A percentile compares a stretch with the other conserved stretches of the same genome.
Conservation (phyloP, 2,797 vertebrate species). For the Philypnodon macrostomus region DNA sequence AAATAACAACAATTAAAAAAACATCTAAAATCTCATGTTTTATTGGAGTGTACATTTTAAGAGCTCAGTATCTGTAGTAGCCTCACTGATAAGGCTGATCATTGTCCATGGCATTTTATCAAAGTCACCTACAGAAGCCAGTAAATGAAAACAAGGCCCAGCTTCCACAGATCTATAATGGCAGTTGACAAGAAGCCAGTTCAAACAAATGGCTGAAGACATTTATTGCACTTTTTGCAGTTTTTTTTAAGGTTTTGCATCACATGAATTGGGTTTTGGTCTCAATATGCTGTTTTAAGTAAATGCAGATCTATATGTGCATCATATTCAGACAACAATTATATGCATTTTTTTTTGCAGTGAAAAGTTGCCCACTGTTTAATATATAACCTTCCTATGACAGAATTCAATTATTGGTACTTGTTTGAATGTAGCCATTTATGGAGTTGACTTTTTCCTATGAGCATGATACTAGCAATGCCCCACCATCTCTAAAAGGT, state of each 20-base stretch:
- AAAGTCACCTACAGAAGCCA: slow-evolving; percentile 50
- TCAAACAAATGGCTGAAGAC: slow-evolving; percentile 31
- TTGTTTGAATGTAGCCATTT: slow-evolving; percentile 32
- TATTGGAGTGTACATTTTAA: slow-evolving; percentile 76
- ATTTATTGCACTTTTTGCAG: neutral
- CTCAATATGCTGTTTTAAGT: too few species aligned
- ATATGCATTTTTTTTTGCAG: too few species aligned
- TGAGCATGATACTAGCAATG: too few species aligned
- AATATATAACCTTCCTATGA: slow-evolving; percentile 16
- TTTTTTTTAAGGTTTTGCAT: too few species aligned
- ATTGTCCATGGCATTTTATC: slow-evolving; percentile 60
- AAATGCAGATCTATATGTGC: too few species aligned
- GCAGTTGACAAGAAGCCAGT: slow-evolving; percentile 25
- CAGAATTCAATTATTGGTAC: slow-evolving; percentile 18
- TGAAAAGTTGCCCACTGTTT: slow-evolving; percentile 13
- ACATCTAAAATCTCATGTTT: slow-evolving; percentile 73
- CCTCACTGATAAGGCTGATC: slow-evolving; percentile 54
- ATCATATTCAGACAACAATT: too few species aligned
- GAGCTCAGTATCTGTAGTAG: slow-evolving; percentile 63
- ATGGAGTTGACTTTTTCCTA: slow-evolving; percentile 12
- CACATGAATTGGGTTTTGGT: too few species aligned
- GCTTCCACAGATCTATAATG: slow-evolving; percentile 18
- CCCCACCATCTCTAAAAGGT: too few species aligned
- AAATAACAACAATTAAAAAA: too few species aligned
- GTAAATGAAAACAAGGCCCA: slow-evolving; percentile 39